These are phyloP conservation scores for Oreochromis mossambicus DNA, from an alignment of 2,797 vertebrate genomes.

Conservation along the genomic window DNA sequence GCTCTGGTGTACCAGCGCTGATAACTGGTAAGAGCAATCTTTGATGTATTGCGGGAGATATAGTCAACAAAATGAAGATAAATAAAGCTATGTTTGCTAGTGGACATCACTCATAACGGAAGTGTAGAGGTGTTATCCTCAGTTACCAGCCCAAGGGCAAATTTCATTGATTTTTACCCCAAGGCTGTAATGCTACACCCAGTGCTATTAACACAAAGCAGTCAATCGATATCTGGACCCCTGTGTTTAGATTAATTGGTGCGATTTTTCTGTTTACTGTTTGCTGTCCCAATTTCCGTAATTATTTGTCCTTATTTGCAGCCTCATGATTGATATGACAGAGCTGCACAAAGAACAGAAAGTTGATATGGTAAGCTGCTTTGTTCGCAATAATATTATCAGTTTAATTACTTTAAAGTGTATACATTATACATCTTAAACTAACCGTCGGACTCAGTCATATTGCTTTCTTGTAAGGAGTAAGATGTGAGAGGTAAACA, in stretches of 20 bases:
- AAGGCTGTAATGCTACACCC: slow-evolving; percentile 25
- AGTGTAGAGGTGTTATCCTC: not conserved
- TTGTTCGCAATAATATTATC: not conserved
- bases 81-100: not conserved
- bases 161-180: slow-evolving; percentile 6
- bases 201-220: not conserved
- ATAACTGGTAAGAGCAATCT: not conserved
- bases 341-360: slow-evolving; percentile 93
- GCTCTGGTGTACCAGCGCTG: not conserved
- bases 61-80: not conserved
- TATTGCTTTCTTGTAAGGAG: not conserved
- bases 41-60: not conserved
- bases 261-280: slow-evolving; percentile 1
- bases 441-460: not conserved
- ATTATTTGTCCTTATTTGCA: slow-evolving; percentile 57
- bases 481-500: not conserved
- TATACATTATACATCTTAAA: not conserved
- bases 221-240: slow-evolving; percentile 20
- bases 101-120: not conserved
- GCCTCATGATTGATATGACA: slow-evolving; percentile 91
- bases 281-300: not conserved
- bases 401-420: not conserved
- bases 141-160: slow-evolving; percentile 1
- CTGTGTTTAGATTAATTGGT: slow-evolving; percentile 13
- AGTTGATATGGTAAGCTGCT: slow-evolving; percentile 87